A percentile compares a stretch with the other conserved stretches of the same genome.
Conservation (phyloP, 37 sponge, comb jelly and placozoan species). For the Aplysina aerophoba region DNA sequence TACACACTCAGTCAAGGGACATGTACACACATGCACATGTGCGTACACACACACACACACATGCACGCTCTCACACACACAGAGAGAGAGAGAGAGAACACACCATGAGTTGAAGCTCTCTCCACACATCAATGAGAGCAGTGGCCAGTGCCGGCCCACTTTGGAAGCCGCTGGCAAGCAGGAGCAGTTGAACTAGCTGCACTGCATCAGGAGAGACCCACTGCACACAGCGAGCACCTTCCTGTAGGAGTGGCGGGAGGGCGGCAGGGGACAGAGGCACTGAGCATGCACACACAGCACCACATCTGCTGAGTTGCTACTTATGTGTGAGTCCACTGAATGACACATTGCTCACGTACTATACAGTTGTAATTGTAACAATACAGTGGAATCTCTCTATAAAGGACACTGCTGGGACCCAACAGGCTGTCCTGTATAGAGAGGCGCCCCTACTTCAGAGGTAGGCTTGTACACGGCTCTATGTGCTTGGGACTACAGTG, state of each 20-base stretch:
- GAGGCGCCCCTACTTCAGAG: too few relatives aligned
- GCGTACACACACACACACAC: too few relatives aligned
- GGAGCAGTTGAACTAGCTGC: neutral
- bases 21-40: neutral
- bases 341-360: too few relatives aligned
- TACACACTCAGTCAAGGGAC: neutral
- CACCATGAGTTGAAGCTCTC: neutral
- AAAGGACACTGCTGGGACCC: too few relatives aligned
- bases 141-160: neutral
- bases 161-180: constrained; percentile 27
- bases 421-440: too few relatives aligned
- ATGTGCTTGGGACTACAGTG: too few relatives aligned
- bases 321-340: neutral
- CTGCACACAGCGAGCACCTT: neutral
- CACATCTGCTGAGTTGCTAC: constrained; percentile 9
- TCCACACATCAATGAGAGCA: neutral
- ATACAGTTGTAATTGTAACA: too few relatives aligned
- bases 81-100: neutral
- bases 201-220: neutral
- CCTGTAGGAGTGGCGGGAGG: neutral
- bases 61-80: too few relatives aligned
- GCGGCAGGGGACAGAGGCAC: too few relatives aligned
- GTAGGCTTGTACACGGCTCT: too few relatives aligned
- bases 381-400: too few relatives aligned
- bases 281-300: neutral